A percentile compares a stretch with the other conserved stretches of the same genome.
These are phyloP conservation scores for Acridotheres tristis DNA, from an alignment of 2,797 vertebrate species.

Conservation along the genomic window DNA sequence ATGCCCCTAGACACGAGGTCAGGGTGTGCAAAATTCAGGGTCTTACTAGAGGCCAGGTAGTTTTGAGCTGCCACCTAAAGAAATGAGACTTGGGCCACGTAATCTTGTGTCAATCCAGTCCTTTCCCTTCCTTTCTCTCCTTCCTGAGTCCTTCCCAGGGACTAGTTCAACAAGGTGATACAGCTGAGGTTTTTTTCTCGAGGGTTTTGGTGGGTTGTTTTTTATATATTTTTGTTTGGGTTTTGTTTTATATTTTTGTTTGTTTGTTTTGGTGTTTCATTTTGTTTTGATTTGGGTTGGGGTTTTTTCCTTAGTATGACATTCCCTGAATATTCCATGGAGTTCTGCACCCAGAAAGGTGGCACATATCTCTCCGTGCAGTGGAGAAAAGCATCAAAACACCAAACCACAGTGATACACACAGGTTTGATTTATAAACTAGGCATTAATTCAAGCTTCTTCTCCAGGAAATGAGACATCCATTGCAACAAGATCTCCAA, in stretches of 20 bases:
- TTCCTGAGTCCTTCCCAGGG: background rate
- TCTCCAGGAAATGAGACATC: background rate
- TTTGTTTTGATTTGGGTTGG: background rate
- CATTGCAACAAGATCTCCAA: background rate
- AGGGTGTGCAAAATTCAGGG: background rate
- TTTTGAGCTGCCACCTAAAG: background rate
- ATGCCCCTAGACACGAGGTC: too few relatives aligned
- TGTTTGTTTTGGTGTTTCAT: background rate
- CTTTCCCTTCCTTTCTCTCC: background rate
- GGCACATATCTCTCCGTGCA: background rate
- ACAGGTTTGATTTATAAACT: background rate
- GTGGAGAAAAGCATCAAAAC: background rate
- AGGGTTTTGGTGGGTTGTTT: background rate
- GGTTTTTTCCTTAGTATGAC: background rate
- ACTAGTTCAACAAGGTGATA: background rate
- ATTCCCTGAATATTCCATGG: background rate
- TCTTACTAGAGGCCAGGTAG: background rate
- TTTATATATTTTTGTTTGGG: too few relatives aligned
- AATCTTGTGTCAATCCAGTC: background rate
- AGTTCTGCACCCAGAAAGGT: background rate
- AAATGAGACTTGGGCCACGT: background rate
- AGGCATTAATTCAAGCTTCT: background rate
- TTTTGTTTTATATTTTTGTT: background rate
- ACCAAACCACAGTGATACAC: background rate
- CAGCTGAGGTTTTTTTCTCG: accelerated